Evolutionary conservation across 2,113 vertebrate genomes (phyloP).

Genomic region (Lepisosteus oculatus): DNA sequence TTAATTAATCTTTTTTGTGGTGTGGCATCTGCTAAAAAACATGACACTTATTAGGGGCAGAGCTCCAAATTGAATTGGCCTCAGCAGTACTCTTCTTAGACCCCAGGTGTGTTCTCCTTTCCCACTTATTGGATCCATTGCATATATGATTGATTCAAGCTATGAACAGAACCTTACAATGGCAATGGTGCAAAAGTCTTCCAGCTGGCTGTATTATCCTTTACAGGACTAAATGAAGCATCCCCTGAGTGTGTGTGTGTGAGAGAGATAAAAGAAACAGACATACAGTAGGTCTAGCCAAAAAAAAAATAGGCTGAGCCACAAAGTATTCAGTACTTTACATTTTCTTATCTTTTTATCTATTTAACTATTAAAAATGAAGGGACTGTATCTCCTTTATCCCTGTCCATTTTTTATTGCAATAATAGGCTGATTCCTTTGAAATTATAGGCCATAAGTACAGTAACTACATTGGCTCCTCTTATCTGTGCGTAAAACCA

Average conservation of each 20-base stretch:
- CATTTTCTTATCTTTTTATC: too few species aligned
- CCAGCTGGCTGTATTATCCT: constrained; percentile 45
- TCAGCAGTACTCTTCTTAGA: constrained; percentile 38
- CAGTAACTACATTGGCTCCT: too few species aligned
- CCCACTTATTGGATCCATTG: constrained; percentile 71
- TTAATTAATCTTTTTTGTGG: constrained; percentile 89
- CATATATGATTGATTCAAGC: constrained; percentile 76
- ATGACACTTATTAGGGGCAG: constrained; percentile 34
- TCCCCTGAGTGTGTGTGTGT: not conserved
- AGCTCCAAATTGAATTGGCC: constrained; percentile 37
- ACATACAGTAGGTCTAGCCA: not conserved
- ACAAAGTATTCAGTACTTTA: too few species aligned
- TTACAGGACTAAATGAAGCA: constrained; percentile 42
- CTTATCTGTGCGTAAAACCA: too few species aligned
- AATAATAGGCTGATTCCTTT: too few species aligned
- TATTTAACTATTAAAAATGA: too few species aligned
- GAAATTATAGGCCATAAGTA: too few species aligned
- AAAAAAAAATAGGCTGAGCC: too few species aligned
- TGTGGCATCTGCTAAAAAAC: constrained; percentile 68
- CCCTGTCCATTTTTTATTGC: too few species aligned
- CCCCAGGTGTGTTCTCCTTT: constrained; percentile 76
- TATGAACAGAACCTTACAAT: constrained; percentile 49
- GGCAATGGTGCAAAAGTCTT: constrained; percentile 33
- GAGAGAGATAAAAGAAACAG: not conserved
- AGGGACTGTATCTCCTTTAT: too few species aligned